Conservation (phyloP, 2,888 invertebrate genomes). For the Drosophila colorata region DNA sequence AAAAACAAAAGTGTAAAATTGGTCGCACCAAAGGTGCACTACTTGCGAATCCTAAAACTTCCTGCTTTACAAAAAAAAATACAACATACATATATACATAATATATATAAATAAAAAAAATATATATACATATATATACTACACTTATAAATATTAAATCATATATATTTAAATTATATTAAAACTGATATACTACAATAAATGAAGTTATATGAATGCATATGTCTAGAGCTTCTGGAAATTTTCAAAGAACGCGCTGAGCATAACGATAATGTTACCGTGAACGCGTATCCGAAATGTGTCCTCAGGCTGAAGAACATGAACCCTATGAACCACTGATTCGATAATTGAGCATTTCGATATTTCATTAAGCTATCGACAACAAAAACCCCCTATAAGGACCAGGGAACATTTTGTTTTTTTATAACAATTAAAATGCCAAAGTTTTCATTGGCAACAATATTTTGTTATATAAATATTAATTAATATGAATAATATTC, state of each 20-base stretch:
- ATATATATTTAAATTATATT: conserved; percentile 68
- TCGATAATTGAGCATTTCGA: too few species aligned
- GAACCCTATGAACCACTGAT: too few species aligned
- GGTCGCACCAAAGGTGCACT: conserved; percentile 71
- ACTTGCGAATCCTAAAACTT: conserved; percentile 79
- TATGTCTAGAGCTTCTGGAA: background rate
- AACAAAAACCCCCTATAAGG: too few species aligned
- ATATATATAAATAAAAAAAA: conserved; percentile 37
- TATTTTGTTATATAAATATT: too few species aligned
- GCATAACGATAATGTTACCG: background rate
- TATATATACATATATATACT: conserved; percentile 52
- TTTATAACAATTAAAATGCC: too few species aligned
- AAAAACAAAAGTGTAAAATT: conserved; percentile 58
- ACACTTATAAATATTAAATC: conserved; percentile 55
- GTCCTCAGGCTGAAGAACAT: too few species aligned
- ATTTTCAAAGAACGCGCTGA: background rate
- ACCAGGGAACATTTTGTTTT: too few species aligned
- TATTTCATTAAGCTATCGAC: too few species aligned
- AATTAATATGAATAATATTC: too few species aligned
- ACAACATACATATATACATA: conserved; percentile 41
- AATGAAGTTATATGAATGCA: conserved; percentile 68
- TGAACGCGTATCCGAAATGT: background rate
- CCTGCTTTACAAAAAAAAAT: conserved; percentile 75
- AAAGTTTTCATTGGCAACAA: too few species aligned
- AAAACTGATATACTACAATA: conserved; percentile 69